These are phyloP conservation scores for Selene dorsalis DNA, from an alignment of 2,797 vertebrate genomes.

Conservation along the genomic window DNA sequence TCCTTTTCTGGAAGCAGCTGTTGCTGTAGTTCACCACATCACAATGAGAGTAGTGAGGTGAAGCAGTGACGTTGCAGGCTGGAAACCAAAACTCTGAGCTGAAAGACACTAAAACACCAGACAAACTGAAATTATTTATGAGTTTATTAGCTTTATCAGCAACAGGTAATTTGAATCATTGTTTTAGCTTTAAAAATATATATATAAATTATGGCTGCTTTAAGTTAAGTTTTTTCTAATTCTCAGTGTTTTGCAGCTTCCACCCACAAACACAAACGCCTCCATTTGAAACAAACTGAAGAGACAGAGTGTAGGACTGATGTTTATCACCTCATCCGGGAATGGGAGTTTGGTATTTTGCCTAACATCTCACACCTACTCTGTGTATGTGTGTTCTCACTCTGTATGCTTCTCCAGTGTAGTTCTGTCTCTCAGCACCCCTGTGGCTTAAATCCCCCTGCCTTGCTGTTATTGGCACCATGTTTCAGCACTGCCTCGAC, in stretches of 20 bases:
- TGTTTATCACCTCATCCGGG: background rate
- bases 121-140: background rate
- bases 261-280: background rate
- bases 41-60: background rate
- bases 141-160: background rate
- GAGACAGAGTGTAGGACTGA: background rate
- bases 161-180: background rate
- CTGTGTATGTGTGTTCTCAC: background rate
- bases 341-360: background rate
- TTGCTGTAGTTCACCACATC: background rate
- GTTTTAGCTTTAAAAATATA: too few species aligned
- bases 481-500: slow-evolving; percentile 16
- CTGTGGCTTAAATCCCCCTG: slow-evolving; percentile 34
- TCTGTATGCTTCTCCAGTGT: slow-evolving; percentile 7
- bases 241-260: background rate
- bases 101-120: background rate
- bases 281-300: background rate
- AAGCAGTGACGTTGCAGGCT: background rate
- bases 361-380: background rate
- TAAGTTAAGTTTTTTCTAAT: background rate
- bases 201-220: too few species aligned
- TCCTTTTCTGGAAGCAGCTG: background rate
- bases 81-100: background rate
- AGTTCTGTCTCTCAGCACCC: slow-evolving; percentile 19
- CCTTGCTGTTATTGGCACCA: slow-evolving; percentile 35